phyloP scores from a whole-genome alignment of 2,113 vertebrate genomes.

The Rhizomys pruinosus region DNA sequence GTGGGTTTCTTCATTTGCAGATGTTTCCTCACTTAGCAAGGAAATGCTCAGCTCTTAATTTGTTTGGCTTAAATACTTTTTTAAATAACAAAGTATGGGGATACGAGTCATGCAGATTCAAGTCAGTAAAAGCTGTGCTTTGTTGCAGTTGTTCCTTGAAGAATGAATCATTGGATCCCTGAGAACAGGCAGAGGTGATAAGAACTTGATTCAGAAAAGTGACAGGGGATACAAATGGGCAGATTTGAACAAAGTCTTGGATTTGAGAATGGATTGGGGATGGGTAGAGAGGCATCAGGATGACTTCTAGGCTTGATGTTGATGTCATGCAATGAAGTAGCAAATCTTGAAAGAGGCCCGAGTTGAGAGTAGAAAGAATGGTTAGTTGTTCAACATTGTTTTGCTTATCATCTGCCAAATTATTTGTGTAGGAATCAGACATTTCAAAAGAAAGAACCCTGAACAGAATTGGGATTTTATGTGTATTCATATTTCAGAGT shows the following conservation, averaged over 20 bases:
- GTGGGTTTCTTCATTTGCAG: constrained; percentile 13
- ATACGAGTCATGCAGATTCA: neutral
- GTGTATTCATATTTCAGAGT: constrained; percentile 64
- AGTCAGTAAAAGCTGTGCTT: constrained; percentile 5
- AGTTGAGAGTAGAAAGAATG: neutral
- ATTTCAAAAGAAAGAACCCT: constrained; percentile 50
- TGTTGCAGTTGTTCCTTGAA: neutral
- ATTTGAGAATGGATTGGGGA: neutral
- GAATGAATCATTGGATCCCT: neutral
- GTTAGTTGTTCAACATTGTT: neutral
- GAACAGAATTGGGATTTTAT: constrained; percentile 61
- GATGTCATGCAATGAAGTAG: neutral
- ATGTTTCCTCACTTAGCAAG: constrained; percentile 21
- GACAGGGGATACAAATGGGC: neutral
- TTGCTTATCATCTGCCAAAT: constrained; percentile 51
- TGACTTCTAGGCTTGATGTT: neutral
- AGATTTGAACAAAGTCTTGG: neutral
- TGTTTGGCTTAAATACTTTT: neutral
- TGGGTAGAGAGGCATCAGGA: neutral
- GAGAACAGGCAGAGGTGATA: neutral
- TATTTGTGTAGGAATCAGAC: constrained; percentile 55
- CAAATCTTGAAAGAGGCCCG: neutral
- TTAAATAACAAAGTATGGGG: neutral
- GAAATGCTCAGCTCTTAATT: constrained; percentile 23
- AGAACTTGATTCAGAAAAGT: neutral